phyloP scores from a whole-genome alignment of 1,140 invertebrate genomes.

The Homalodisca vitripennis region DNA sequence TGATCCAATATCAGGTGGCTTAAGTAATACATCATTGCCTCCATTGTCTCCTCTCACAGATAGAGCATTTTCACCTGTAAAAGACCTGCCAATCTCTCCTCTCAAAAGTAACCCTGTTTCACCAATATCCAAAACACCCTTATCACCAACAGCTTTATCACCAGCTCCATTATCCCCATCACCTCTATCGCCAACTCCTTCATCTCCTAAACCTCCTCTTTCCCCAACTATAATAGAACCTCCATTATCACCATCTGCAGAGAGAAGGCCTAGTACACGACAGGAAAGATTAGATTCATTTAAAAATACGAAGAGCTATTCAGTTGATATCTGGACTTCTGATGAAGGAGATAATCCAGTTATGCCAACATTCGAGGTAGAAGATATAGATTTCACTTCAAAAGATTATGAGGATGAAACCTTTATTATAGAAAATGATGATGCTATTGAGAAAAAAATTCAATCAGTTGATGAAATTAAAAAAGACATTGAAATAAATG shows the following conservation, averaged over 20 bases:
- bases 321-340: slow-evolving; percentile 44
- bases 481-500: slow-evolving; percentile 24
- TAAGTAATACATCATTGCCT: background rate
- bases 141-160: slow-evolving; percentile 8
- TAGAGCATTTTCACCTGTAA: slow-evolving; percentile 9
- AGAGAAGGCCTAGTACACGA: slow-evolving; percentile 43
- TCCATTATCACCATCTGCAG: slow-evolving; percentile 36
- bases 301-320: slow-evolving; percentile 45
- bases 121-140: background rate
- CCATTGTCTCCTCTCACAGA: slow-evolving; percentile 9
- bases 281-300: slow-evolving; percentile 45
- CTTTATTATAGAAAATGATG: slow-evolving; percentile 35
- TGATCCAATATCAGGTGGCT: no score
- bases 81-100: slow-evolving; percentile 1
- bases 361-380: slow-evolving; percentile 37
- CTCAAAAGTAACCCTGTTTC: background rate
- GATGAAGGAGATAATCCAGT: slow-evolving; percentile 41
- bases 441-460: background rate
- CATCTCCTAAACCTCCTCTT: slow-evolving; percentile 25
- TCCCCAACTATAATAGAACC: slow-evolving; percentile 28
- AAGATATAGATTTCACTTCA: slow-evolving; percentile 38
- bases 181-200: slow-evolving; percentile 22
- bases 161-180: slow-evolving; percentile 5
- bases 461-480: slow-evolving; percentile 15
- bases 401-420: slow-evolving; percentile 42